phyloP scores from a whole-genome alignment of 2,888 invertebrate species.

The Hipparchia semele region DNA sequence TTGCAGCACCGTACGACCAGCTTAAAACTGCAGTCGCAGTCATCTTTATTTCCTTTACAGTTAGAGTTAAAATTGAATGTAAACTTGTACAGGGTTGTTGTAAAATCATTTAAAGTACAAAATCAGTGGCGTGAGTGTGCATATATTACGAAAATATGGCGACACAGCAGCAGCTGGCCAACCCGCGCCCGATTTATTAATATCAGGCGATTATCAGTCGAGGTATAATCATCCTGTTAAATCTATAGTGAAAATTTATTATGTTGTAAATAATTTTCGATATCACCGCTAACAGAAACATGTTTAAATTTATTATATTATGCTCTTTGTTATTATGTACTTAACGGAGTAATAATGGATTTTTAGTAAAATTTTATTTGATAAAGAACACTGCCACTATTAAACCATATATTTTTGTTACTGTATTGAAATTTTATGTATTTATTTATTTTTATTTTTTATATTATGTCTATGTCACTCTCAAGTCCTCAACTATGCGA shows the following conservation, averaged over 20 bases:
- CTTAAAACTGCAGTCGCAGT: conserved; percentile 15
- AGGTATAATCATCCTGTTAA: conserved; percentile 34
- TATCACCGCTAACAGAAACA: conserved; percentile 35
- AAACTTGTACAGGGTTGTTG: conserved; percentile 5
- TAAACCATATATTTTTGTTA: too few relatives aligned
- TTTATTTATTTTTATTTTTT: too few relatives aligned
- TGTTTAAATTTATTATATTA: conserved; percentile 9
- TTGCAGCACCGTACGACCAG: conserved; percentile 38
- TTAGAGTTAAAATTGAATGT: conserved; percentile 27
- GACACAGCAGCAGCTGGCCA: conserved; percentile 37
- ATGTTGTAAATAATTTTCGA: conserved; percentile 36
- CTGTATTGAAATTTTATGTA: too few relatives aligned
- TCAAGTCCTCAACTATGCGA: too few relatives aligned
- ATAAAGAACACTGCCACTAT: too few relatives aligned
- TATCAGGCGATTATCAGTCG: conserved; percentile 42
- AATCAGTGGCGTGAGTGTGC: conserved; percentile 45
- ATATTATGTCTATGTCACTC: too few relatives aligned
- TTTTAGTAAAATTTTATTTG: not conserved
- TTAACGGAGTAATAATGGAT: not conserved
- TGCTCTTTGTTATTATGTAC: not conserved
- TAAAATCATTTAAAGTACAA: conserved; percentile 42
- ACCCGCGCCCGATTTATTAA: conserved; percentile 43
- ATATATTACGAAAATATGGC: conserved; percentile 41
- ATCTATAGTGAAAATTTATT: conserved; percentile 36
- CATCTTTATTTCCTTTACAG: conserved; percentile 12